These are phyloP conservation scores for Polyploca ridens DNA, from an alignment of 2,888 invertebrate species.

Conservation along the genomic window DNA sequence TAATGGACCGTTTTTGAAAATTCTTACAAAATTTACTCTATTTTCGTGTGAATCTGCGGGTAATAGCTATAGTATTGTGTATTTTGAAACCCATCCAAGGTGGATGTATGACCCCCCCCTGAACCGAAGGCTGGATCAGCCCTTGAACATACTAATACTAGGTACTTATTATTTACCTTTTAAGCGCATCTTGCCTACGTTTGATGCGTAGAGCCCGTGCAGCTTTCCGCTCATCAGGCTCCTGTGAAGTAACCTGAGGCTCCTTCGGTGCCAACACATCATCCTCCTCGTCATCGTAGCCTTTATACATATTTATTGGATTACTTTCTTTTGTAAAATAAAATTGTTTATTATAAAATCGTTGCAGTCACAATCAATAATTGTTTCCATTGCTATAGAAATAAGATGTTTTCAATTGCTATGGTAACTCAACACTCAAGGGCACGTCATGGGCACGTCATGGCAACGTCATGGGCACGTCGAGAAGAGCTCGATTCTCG, in stretches of 20 bases:
- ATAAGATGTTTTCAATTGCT: not conserved
- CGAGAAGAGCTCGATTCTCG: no score
- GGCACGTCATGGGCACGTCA: no score
- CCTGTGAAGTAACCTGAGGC: constrained; percentile 85
- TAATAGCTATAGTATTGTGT: no score
- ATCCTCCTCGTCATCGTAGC: constrained; percentile 65
- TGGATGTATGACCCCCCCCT: no score
- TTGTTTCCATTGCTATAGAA: constrained; percentile 1
- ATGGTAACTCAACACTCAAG: not conserved
- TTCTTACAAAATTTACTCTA: no score
- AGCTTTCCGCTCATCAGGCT: constrained; percentile 88
- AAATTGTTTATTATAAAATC: constrained; percentile 44
- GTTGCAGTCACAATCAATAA: not conserved
- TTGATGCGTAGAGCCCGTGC: constrained; percentile 88
- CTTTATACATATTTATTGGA: constrained; percentile 11
- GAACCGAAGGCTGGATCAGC: no score
- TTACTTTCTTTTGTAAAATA: constrained; percentile 20
- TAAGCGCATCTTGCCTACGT: constrained; percentile 84
- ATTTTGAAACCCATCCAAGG: no score
- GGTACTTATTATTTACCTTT: constrained; percentile 63
- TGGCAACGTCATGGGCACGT: no score
- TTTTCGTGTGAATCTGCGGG: no score
- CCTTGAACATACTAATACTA: no score
- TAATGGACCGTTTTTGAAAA: no score
- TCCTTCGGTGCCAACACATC: constrained; percentile 79